Base-by-base conservation (phyloP, 2,113 vertebrate species). In the Bungarus multicinctus region DNA sequence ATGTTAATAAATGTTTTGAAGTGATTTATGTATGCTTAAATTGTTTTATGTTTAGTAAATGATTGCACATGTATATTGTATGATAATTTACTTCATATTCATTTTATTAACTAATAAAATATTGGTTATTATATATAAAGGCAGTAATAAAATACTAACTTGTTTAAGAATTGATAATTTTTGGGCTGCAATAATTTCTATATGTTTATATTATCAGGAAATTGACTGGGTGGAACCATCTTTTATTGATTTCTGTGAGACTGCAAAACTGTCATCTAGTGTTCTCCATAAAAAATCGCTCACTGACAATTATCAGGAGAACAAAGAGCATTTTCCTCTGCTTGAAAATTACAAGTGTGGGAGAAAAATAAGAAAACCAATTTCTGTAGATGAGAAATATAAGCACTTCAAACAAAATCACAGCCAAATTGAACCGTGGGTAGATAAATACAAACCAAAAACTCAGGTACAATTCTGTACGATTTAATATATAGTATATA, bases 371-470 rank as follows among this genome's bases (percentile, higher is more conserved):
- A 96, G 93, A 89, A 97, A 98, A 3, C 39, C 54, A 0, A 50
- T 92, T 34, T 92, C 91, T 6, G 91, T 34, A 5, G 96, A 97
- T 47, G 91, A 93, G n/a, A 95, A 92, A 47, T 53, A 52, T 54
- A 89, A 89, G 91, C 52, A 57, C 47, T 69, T 92, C 88, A 96
- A 94, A 55, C 95, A 95, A 85, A 91, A 92, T 0, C 69, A 52
- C 4, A 92, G 55, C 52, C 92, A 97, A 74, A 96, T 98, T 95
- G 98, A 98, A 85, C 96, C 98, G 0, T 99, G 99, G 99, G 98
- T 99, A 95, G 98, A 99, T 94, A 98, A 97, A 94, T 97, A 99
- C 95, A 95, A 94, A 5, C 99, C 99, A 2, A 91, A 95, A 91
- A 98, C 97, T 88, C 98, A 99, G 98, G 99, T 99, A 95, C 0